Base-by-base conservation (phyloP, 1,140 invertebrate species). In the Anastrepha ludens region DNA sequence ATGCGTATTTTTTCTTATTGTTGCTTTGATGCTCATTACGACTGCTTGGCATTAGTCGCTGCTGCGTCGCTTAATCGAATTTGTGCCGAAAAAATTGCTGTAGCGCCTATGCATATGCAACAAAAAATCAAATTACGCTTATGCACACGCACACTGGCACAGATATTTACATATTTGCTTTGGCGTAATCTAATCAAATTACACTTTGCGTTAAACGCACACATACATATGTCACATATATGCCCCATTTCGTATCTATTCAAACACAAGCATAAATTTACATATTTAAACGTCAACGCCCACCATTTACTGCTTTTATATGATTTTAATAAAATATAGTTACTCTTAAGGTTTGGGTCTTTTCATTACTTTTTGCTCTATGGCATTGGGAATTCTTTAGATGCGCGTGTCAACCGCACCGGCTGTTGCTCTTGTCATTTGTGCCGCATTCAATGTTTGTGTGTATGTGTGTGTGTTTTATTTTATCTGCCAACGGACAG, bases 311-410 rank as follows among this genome's bases (percentile, higher is more conserved):
- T 7, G 39, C 11, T 0, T n/a, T 44, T 17, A 74, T 74, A 44
- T 74, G 67, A 74, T 74, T 44, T 47, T 74, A n/a, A 74, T 47
- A 74, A 74, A 70, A 70, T 7, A 70, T 70, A 70, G 67, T 70
- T 47, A 70, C 39, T 13, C 39, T 17, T 62, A n/a, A 62, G 60
- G 9, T 29, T 29, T 29, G 11, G 39, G 39, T 47, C 47, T 47
- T 74, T 74, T 47, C 39, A 11, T 44, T 74, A 44, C 2, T 15
- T 15, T 70, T 41, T n/a, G 0, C 3, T 74, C 13, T 44, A n/a
- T 11, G 11, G 15, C 67, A 67, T 74, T 47, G 67, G 5, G 41
- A 7, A 74, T 13, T n/a, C 15, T 55, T 55, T 55, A 8, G 50
- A 6, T 11, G 11, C 50, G 50, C 50, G 2, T 55, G 50, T 55